Conservation (phyloP, 1,140 invertebrate genomes). For the Drosophila busckii region DNA sequence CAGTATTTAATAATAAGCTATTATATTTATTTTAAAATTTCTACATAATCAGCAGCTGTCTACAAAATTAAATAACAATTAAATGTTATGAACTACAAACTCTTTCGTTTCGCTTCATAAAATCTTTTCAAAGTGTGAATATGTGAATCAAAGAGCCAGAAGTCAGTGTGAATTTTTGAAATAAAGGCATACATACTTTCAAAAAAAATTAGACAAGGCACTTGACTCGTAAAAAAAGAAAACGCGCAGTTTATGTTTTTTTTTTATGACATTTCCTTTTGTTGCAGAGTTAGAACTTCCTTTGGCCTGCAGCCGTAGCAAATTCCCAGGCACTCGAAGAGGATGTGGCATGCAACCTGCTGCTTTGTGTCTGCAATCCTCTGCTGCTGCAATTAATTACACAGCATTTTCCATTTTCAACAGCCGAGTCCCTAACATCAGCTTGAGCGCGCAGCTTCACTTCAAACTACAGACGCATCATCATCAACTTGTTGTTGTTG, state of each 20-base stretch:
- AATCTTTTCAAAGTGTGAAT: conserved; percentile 34
- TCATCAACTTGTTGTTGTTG: conserved; percentile 17
- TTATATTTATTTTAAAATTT: too few species aligned
- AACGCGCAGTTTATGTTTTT: conserved; percentile 42
- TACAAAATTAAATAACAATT: too few species aligned
- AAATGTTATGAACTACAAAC: too few species aligned
- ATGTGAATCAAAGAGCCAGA: too few species aligned
- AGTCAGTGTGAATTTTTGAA: too few species aligned
- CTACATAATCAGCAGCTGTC: too few species aligned
- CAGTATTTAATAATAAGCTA: too few species aligned
- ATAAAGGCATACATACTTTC: too few species aligned
- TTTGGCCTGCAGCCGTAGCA: conserved; percentile 32
- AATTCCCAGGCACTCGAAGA: conserved; percentile 40
- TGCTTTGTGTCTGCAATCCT: conserved; percentile 2
- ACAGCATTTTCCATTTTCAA: conserved; percentile 74
- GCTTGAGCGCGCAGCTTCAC: too few species aligned
- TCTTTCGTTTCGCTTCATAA: too few species aligned
- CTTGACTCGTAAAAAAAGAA: conserved; percentile 47
- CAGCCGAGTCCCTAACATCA: too few species aligned
- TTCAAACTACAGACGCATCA: conserved; percentile 45
- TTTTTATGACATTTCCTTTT: conserved; percentile 50
- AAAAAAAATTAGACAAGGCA: background rate
- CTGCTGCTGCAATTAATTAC: conserved; percentile 63
- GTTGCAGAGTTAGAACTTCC: conserved; percentile 52
- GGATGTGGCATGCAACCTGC: conserved; percentile 29